Conservation (phyloP, 2,113 vertebrate species). For the Notothenia rossii region DNA sequence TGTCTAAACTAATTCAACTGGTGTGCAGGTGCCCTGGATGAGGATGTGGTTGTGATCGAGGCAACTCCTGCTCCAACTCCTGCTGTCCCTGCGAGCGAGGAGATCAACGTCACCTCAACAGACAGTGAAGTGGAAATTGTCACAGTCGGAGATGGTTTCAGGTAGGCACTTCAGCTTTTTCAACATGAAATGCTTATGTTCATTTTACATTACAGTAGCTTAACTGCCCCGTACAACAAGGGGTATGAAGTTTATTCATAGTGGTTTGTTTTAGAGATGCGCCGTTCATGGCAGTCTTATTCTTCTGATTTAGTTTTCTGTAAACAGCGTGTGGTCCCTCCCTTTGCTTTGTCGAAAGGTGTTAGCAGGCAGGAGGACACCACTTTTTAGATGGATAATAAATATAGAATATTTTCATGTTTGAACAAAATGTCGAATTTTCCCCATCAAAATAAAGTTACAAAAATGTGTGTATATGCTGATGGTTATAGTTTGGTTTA, state of each 20-base stretch:
- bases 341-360: too few relatives aligned
- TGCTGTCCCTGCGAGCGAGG: conserved; percentile 94
- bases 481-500: background rate
- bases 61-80: conserved; percentile 94
- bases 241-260: background rate
- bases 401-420: too few relatives aligned
- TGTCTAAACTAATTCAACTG: background rate
- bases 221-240: background rate
- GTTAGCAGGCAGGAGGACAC: too few relatives aligned
- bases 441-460: too few relatives aligned
- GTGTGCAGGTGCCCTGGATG: conserved; percentile 91
- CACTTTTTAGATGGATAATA: too few relatives aligned
- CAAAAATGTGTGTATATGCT: too few relatives aligned
- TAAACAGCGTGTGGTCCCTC: too few relatives aligned
- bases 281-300: too few relatives aligned
- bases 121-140: conserved; percentile 99
- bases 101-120: conserved; percentile 99
- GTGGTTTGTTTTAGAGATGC: background rate
- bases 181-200: background rate
- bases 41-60: conserved; percentile 99
- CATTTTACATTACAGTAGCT: background rate
- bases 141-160: conserved; percentile 95
- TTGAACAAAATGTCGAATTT: too few relatives aligned
- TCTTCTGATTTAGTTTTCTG: background rate
- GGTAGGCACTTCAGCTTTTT: conserved; percentile 81